Percentiles rank a stretch among this genome's conserved stretches.
Conservation (phyloP, 2,888 invertebrate genomes). For the Andricus curvator region DNA sequence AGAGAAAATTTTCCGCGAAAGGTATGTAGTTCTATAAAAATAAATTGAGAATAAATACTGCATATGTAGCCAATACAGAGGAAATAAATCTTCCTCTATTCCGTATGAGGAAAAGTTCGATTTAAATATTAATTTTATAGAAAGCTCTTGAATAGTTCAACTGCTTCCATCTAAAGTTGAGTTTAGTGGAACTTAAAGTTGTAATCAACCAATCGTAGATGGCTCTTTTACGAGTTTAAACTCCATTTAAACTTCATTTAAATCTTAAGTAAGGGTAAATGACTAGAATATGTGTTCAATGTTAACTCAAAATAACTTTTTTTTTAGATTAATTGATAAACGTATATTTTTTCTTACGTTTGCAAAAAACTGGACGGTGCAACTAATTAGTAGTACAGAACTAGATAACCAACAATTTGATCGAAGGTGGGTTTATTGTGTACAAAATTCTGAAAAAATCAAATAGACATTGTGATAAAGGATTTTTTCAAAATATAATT, state of each 20-base stretch:
- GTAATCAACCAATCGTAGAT: neutral
- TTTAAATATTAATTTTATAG: neutral
- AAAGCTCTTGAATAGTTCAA: neutral
- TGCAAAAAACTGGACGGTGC: too few relatives aligned
- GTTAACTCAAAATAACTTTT: too few relatives aligned
- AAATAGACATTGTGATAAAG: too few relatives aligned
- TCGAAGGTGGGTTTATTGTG: too few relatives aligned
- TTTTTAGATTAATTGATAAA: too few relatives aligned
- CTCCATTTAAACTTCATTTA: neutral
- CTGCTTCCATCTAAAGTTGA: neutral
- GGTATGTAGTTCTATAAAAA: neutral
- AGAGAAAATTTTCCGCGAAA: neutral
- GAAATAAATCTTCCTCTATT: neutral
- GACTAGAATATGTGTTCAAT: too few relatives aligned
- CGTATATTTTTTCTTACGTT: too few relatives aligned
- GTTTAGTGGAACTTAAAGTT: neutral
- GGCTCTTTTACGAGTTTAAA: constrained; percentile 28
- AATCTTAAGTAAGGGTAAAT: too few relatives aligned
- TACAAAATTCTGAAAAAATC: too few relatives aligned
- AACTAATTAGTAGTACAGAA: too few relatives aligned
- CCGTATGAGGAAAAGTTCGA: neutral
- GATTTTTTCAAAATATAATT: too few relatives aligned
- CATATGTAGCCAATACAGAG: neutral
- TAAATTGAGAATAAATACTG: neutral
- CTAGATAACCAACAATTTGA: too few relatives aligned